phyloP scores from a whole-genome alignment of 2,113 vertebrate genomes.

The Thalassarche chlororhynchos region DNA sequence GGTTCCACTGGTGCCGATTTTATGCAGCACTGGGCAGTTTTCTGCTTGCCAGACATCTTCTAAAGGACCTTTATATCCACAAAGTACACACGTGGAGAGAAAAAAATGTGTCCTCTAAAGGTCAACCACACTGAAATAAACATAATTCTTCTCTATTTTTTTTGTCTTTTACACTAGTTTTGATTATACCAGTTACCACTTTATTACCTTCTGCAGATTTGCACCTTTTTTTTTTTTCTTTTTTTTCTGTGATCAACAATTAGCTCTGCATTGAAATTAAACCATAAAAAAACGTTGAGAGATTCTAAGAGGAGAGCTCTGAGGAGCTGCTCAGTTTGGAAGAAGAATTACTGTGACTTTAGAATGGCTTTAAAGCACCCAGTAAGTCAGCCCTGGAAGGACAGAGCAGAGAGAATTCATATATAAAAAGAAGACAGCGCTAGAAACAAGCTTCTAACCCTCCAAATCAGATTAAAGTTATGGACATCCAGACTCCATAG shows the following conservation, averaged over 20 bases:
- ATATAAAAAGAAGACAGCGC: not conserved
- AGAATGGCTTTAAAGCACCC: not conserved
- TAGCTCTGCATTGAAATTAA: not conserved
- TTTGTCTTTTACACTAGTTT: not conserved
- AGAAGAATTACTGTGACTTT: not conserved
- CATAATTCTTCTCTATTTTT: not conserved
- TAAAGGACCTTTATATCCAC: not conserved
- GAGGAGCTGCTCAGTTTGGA: not conserved
- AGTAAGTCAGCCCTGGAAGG: not conserved
- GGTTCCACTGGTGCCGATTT: not conserved
- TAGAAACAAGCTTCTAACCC: not conserved
- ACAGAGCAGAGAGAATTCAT: not conserved
- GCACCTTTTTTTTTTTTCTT: not conserved
- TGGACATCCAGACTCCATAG: not conserved
- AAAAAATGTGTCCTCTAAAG: not conserved
- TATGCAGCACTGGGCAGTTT: not conserved
- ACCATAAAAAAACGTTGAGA: not conserved
- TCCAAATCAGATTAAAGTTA: not conserved
- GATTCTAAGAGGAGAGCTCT: not conserved
- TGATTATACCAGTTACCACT: not conserved
- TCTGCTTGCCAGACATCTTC: not conserved
- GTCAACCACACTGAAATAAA: not conserved
- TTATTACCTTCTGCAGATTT: not conserved
- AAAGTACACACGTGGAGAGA: not conserved
- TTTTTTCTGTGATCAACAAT: not conserved